Percentiles rank a stretch among this genome's conserved stretches.
These are phyloP conservation scores for Bagarius yarrelli DNA, from an alignment of 2,113 vertebrate genomes.

Conservation along the genomic window DNA sequence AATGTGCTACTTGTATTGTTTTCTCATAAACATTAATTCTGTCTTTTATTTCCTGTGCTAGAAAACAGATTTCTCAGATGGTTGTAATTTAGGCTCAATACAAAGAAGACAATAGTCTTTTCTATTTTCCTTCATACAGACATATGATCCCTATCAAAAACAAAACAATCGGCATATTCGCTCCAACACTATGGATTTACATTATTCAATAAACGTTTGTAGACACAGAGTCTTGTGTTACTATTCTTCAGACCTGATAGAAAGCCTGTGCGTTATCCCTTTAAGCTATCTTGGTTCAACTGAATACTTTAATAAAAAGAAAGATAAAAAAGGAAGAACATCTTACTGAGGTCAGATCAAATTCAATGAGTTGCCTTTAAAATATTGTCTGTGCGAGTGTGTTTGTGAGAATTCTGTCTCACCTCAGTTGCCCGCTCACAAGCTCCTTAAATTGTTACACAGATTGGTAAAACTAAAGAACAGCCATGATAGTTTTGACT, in stretches of 20 bases:
- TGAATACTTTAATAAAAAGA: neutral
- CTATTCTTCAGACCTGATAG: constrained; percentile 20
- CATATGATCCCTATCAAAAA: constrained; percentile 41
- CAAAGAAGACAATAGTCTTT: constrained; percentile 40
- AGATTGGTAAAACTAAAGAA: neutral
- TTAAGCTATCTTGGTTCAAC: neutral
- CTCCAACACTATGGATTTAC: constrained; percentile 39
- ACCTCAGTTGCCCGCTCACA: constrained; percentile 17
- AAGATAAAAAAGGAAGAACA: neutral
- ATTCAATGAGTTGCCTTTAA: constrained; percentile 12
- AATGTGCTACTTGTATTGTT: constrained; percentile 21
- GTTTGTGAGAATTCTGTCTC: constrained; percentile 2
- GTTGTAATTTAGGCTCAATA: constrained; percentile 33
- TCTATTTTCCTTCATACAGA: constrained; percentile 2
- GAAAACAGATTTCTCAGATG: constrained; percentile 24
- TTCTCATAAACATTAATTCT: constrained; percentile 24
- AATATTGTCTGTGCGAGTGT: neutral
- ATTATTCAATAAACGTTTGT: constrained; percentile 47
- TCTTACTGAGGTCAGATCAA: neutral
- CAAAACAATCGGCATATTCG: constrained; percentile 46
- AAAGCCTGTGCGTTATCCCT: constrained; percentile 40
- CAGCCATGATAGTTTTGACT: neutral
- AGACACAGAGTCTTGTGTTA: constrained; percentile 36
- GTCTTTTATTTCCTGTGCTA: constrained; percentile 18
- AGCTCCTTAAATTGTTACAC: neutral